Base-by-base conservation (phyloP, 1,140 invertebrate genomes). In the Drosophila athabasca region DNA sequence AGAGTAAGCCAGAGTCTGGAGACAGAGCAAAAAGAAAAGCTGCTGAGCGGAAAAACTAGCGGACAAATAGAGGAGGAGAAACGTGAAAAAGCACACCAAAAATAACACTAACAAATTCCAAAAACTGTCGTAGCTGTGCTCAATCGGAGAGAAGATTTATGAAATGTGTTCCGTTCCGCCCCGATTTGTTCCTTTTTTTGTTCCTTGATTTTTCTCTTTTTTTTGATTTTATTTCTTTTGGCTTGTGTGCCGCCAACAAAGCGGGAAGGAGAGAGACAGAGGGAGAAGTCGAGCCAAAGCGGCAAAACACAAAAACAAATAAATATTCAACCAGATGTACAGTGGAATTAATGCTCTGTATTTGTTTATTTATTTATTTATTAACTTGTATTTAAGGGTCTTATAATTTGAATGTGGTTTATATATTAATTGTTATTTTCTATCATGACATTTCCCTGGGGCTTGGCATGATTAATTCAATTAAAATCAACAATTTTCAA, bases 131-230 rank as follows among this genome's bases (percentile, higher is more conserved):
- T 44, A 53, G 77, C 66, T 82, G 82, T 71, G 78, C 82, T 78
- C 82, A 87, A 85, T 85, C 78, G 78, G 43, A 57, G 59, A 53
- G 54, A 87, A 85, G 82, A 85, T 85, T 85, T 85, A 85, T 87
- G 82, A 81, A 85, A 78, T 78, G 74, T 85, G 68, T 87, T 81
- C 67, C 68, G 68, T 87, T 81, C 67, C 68, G 79, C 59, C 60
- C 64, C 61, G 67, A 61, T 62, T 77, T 85, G 52, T 71, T 26
- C 24, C 29, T 60, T 48, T 58, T 31, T 67, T 69, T 41, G 24
- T 41, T 57, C 46, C 50, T 49, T 15, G 45, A 53, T 53, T 48
- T 46, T 48, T 53, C n/a, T 19, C 51, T 19, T 55, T 19, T 51
- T 44, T 72, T 15, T 29, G 13, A 24, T 31, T 6, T 51, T 15